Conservation (phyloP, 2,113 vertebrate genomes). For the Phoenicopterus ruber region DNA sequence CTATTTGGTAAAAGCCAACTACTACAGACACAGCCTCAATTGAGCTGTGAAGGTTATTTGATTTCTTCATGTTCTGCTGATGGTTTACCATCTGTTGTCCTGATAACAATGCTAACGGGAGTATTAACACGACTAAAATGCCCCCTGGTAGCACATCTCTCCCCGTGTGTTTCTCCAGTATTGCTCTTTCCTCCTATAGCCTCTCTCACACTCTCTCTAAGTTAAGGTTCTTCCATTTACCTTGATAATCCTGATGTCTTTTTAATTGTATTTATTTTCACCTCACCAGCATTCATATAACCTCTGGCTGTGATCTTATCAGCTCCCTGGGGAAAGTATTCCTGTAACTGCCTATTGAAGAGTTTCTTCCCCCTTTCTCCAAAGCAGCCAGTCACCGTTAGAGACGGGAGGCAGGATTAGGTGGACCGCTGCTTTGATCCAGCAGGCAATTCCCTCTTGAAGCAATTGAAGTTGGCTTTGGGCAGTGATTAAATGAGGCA, state of each 20-base stretch:
- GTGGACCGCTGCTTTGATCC: not conserved
- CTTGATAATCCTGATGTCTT: not conserved
- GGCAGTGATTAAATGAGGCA: not conserved
- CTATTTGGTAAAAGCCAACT: not conserved
- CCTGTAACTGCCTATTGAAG: not conserved
- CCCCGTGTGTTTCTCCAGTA: not conserved
- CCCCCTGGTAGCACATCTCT: not conserved
- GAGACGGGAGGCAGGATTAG: not conserved
- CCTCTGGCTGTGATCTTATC: not conserved
- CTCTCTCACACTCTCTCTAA: not conserved
- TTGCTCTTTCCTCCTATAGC: not conserved
- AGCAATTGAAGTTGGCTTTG: not conserved
- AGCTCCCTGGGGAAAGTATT: not conserved
- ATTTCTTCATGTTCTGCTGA: conserved; percentile 42
- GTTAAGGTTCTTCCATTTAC: not conserved
- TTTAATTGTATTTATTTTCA: conserved; percentile 29
- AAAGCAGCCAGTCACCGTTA: not conserved
- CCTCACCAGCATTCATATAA: not conserved
- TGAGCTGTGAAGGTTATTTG: conserved; percentile 47
- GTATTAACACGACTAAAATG: not conserved
- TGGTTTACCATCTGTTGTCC: conserved; percentile 42
- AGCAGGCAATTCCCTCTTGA: not conserved
- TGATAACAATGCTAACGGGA: conserved; percentile 30
- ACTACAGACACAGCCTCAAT: not conserved
- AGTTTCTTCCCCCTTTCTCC: not conserved